A percentile compares a stretch with the other conserved stretches of the same genome.
Evolutionary conservation across 2,888 invertebrate genomes (phyloP).

Genomic region (Spodoptera littoralis): DNA sequence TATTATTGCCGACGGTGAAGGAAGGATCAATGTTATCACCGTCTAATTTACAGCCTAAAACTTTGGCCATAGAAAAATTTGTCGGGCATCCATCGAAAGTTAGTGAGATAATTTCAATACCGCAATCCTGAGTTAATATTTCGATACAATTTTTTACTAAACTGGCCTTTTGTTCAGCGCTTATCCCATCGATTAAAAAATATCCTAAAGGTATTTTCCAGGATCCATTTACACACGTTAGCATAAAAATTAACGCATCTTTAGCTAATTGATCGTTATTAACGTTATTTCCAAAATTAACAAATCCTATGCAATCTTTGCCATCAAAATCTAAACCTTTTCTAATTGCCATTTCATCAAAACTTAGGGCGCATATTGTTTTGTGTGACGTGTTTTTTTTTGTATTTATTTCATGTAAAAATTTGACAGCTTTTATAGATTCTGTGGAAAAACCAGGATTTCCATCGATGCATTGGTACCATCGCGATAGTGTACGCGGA

Average conservation of each 20-base stretch:
- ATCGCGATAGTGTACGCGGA: slow-evolving; percentile 10
- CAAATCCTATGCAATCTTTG: too few species aligned
- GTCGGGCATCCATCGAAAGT: slow-evolving; percentile 14
- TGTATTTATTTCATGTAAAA: neutral
- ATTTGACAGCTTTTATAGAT: slow-evolving; percentile 12
- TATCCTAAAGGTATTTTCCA: too few species aligned
- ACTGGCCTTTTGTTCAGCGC: neutral
- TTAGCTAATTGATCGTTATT: too few species aligned
- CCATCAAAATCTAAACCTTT: neutral
- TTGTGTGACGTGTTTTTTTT: neutral
- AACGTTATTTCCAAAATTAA: too few species aligned
- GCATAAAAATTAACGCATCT: too few species aligned
- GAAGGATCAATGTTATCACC: slow-evolving; percentile 1
- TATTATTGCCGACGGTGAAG: slow-evolving; percentile 4
- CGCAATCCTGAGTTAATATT: neutral
- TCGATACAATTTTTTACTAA: slow-evolving; percentile 4
- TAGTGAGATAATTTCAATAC: slow-evolving; percentile 7
- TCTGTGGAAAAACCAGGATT: slow-evolving; percentile 13
- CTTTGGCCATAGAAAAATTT: slow-evolving; percentile 6
- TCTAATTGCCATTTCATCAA: slow-evolving; percentile 22
- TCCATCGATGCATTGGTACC: slow-evolving; percentile 15
- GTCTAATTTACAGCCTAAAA: neutral
- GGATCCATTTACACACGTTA: too few species aligned
- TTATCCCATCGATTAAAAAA: too few species aligned
- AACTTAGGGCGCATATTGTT: neutral